Conservation (phyloP, 2,888 invertebrate genomes). For the Dolichopus griseipennis region DNA sequence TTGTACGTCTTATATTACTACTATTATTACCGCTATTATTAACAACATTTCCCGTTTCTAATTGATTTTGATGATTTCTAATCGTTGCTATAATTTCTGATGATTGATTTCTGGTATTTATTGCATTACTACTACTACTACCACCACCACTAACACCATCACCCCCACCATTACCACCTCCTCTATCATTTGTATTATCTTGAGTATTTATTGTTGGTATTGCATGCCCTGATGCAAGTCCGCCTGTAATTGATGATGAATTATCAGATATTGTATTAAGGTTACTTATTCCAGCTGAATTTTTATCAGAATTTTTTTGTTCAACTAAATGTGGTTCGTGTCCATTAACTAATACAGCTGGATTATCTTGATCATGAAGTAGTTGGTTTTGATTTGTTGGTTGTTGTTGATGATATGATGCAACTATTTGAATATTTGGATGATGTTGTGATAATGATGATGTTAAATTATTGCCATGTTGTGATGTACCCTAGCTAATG, state of each 20-base stretch:
- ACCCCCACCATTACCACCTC: neutral
- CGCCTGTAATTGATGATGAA: neutral
- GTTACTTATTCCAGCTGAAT: neutral
- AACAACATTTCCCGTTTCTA: slow-evolving; percentile 11
- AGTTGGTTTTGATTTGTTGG: slow-evolving; percentile 17
- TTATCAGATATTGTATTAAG: neutral
- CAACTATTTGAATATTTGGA: neutral
- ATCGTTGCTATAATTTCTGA: slow-evolving; percentile 13
- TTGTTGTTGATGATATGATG: slow-evolving; percentile 8
- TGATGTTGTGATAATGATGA: slow-evolving; percentile 13
- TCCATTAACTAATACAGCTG: slow-evolving; percentile 37
- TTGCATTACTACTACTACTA: neutral
- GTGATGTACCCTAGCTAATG: slow-evolving; percentile 12
- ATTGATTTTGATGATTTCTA: slow-evolving; percentile 22
- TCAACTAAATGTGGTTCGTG: slow-evolving; percentile 22
- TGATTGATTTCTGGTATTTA: neutral
- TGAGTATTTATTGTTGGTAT: neutral
- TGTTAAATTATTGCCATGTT: slow-evolving; percentile 11
- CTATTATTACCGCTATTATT: slow-evolving; percentile 15
- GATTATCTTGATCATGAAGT: slow-evolving; percentile 8
- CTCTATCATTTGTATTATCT: neutral
- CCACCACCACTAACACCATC: neutral
- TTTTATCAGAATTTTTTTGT: neutral
- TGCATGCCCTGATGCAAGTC: no score
- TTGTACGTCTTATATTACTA: slow-evolving; percentile 38